These are phyloP conservation scores for Leptodactylus fallax DNA, from an alignment of 2,797 vertebrate genomes.

Conservation along the genomic window DNA sequence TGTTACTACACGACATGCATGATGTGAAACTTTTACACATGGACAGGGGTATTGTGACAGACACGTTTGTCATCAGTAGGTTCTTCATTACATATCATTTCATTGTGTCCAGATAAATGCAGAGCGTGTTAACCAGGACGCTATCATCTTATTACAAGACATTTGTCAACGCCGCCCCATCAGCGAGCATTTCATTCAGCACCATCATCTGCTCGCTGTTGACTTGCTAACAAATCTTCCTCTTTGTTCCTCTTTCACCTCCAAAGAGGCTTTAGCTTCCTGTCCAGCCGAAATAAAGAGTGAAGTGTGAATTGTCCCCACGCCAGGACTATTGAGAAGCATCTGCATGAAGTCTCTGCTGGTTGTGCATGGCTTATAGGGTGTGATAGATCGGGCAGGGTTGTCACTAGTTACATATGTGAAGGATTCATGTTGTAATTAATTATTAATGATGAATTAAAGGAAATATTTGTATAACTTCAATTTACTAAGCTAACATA, in stretches of 20 bases:
- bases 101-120: constrained; percentile 51
- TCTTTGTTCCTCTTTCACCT: constrained; percentile 32
- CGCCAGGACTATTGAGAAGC: not conserved
- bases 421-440: not conserved
- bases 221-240: constrained; percentile 15
- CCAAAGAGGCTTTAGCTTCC: not conserved
- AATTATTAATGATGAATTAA: not conserved
- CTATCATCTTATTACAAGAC: constrained; percentile 55
- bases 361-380: not conserved
- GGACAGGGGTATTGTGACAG: not conserved
- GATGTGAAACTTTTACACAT: not conserved
- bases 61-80: constrained; percentile 14
- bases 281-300: not conserved
- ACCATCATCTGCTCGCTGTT: constrained; percentile 36
- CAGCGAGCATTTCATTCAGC: constrained; percentile 53
- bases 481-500: not conserved
- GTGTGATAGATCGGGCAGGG: too few species aligned
- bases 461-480: not conserved
- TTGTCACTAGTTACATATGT: not conserved
- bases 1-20: not conserved
- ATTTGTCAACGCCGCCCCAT: constrained; percentile 52
- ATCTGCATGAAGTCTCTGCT: not conserved
- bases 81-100: constrained; percentile 44
- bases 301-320: constrained; percentile 2
- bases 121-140: constrained; percentile 34